Evolutionary conservation across 2,113 vertebrate species (phyloP).

Genomic region (Pitta sordida): DNA sequence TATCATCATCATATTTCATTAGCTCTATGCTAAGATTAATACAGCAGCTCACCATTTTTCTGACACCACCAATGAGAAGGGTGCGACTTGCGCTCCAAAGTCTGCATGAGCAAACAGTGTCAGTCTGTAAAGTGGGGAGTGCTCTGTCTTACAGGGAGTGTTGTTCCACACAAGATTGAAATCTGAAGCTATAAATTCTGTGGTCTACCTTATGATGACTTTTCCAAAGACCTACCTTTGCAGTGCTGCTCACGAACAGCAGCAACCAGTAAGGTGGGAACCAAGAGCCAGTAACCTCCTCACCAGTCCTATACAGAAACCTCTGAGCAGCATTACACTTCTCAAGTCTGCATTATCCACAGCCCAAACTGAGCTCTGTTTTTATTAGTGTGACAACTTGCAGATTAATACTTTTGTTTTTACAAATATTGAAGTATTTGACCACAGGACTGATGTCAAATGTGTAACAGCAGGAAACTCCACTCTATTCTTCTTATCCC

Average conservation of each 20-base stretch:
- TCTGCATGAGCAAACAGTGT: rapidly evolving
- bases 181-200: background rate
- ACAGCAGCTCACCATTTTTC: background rate
- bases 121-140: background rate
- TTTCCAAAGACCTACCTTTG: background rate
- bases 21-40: background rate
- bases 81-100: rapidly evolving
- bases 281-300: background rate
- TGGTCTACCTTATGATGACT: background rate
- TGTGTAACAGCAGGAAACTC: background rate
- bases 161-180: background rate
- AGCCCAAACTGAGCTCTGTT: background rate
- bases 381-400: background rate
- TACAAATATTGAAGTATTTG: background rate
- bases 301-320: background rate
- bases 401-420: background rate
- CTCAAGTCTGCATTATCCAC: background rate
- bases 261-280: background rate
- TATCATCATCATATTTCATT: background rate
- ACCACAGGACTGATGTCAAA: background rate
- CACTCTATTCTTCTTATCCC: background rate
- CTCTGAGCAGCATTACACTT: background rate
- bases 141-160: background rate
- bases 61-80: background rate
- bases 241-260: background rate